phyloP scores from a whole-genome alignment of 1,140 invertebrate species.

The Dolichoris vasculosae region DNA sequence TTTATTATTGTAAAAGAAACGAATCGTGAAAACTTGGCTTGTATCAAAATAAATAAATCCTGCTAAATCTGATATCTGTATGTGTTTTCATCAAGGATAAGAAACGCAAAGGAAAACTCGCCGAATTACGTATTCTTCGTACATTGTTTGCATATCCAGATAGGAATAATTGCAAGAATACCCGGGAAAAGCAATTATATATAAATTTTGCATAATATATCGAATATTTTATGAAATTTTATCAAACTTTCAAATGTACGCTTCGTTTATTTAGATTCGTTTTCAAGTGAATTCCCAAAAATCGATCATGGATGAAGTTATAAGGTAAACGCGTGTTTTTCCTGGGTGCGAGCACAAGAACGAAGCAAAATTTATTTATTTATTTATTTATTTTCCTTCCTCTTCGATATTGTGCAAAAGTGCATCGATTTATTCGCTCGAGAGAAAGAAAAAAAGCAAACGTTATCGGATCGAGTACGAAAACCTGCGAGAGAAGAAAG shows the following conservation, averaged over 20 bases:
- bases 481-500: background rate
- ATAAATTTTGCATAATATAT: constrained; percentile 33
- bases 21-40: constrained; percentile 8
- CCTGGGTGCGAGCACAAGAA: background rate
- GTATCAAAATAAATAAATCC: background rate
- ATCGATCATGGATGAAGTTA: background rate
- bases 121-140: constrained; percentile 10
- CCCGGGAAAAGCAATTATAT: constrained; percentile 37
- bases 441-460: too few species aligned
- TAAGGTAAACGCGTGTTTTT: background rate
- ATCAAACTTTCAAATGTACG: background rate
- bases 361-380: background rate
- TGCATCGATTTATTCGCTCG: background rate
- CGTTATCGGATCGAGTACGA: background rate
- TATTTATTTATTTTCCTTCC: too few species aligned
- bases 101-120: background rate
- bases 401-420: background rate
- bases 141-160: constrained; percentile 5
- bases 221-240: constrained; percentile 29
- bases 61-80: constrained; percentile 35
- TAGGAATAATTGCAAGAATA: background rate
- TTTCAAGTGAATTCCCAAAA: background rate
- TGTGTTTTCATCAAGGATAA: background rate
- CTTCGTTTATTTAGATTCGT: background rate
- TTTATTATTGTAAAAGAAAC: background rate